Conservation (phyloP, 2,888 invertebrate genomes). For the Andrena chrysosceles region DNA sequence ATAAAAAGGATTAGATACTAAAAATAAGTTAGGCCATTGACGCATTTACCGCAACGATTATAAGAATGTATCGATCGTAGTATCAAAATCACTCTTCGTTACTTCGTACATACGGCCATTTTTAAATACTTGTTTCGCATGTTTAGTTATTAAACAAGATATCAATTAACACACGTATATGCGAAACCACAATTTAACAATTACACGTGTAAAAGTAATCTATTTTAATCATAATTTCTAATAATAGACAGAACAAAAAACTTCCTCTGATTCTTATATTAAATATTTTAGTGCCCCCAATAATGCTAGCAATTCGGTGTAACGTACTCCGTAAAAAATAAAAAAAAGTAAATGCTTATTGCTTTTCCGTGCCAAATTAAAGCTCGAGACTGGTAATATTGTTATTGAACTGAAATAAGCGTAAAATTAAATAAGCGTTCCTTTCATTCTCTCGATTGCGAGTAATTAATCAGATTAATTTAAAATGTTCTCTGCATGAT, state of each 20-base stretch:
- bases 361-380: no score
- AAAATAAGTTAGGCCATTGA: slow-evolving; percentile 77
- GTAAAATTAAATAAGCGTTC: neutral
- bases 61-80: slow-evolving; percentile 37
- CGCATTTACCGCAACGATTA: slow-evolving; percentile 69
- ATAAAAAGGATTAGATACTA: slow-evolving; percentile 69
- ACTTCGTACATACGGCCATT: slow-evolving; percentile 69
- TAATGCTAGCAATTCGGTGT: neutral
- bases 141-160: slow-evolving; percentile 41
- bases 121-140: slow-evolving; percentile 71
- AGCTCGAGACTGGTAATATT: no score
- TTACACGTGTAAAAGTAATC: neutral
- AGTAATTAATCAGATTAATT: neutral
- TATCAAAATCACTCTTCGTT: slow-evolving; percentile 43
- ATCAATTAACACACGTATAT: neutral
- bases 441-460: neutral
- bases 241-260: neutral
- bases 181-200: neutral
- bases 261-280: neutral
- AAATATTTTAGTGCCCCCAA: neutral
- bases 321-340: neutral
- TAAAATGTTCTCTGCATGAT: neutral
- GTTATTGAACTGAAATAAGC: no score
- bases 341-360: no score
- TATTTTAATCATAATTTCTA: neutral